Evolutionary conservation across 2,113 vertebrate genomes (phyloP), one percentile per base, ranked within the genome.

Genomic region (Antigone vipio): DNA sequence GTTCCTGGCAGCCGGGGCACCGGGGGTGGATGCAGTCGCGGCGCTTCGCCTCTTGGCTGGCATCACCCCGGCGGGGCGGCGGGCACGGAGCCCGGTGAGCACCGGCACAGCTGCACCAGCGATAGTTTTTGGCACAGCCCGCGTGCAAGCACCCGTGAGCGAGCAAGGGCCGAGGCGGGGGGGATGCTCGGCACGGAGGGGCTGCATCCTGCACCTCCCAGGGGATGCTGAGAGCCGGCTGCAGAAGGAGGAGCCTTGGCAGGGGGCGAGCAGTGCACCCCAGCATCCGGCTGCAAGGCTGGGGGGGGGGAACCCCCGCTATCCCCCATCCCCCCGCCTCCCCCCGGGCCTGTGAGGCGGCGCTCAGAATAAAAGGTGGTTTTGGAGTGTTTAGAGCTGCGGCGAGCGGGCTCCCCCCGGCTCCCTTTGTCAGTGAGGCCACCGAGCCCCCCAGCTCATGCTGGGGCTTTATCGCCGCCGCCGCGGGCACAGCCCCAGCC

Each of bases 381-480:
- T 85, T 44, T 21, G 75, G 90, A 92, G 94, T 4, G 81, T 23
- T 83, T 58, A 44, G 77, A 64, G 72, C 93, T 83, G 84, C 49
- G 50, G 88, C 30, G 53, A 91, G 62, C 18, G 11, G 62, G 60
- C 53, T 92, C 73, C 78, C 6, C 15, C 49, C 1, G 1, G 77
- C 49, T 76, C 53, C 93, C 75, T 96, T 96, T 96, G 94, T 97
- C 8, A 4, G 64, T n/a, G 73, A 93, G 80, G 42, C 88, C 45
- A 32, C 83, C 50, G 29, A 90, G 77, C 52, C 84, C 85, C 69
- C 56, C 3, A 2, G 66, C 76, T 91, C 97, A 93, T 2, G 62
- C 96, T 92, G 97, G 75, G 96, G 92, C 95, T 97, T 97, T 97
- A 91, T 96, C 89, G 16, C 55, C 5, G 42, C 40, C 5, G 4